A percentile compares a stretch with the other conserved stretches of the same genome.
These are phyloP conservation scores for Ichneumoninae sp. DNA, from an alignment of 2,888 invertebrate species.

Conservation along the genomic window DNA sequence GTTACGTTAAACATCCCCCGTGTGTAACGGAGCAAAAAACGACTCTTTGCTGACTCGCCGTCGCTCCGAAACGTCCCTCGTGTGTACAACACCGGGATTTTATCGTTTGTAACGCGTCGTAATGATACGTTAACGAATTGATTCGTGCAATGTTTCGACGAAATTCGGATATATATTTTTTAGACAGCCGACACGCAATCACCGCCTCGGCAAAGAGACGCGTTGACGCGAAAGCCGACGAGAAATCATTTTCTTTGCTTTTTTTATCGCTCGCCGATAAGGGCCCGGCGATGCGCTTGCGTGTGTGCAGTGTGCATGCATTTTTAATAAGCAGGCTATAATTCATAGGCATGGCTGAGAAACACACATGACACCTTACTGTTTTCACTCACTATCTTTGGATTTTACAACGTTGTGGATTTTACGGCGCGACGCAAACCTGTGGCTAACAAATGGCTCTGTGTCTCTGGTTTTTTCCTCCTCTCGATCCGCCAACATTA, in stretches of 20 bases:
- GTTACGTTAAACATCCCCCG: slow-evolving; percentile 66
- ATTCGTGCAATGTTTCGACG: background rate
- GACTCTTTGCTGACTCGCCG: slow-evolving; percentile 15
- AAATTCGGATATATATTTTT: slow-evolving; percentile 27
- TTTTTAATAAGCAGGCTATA: slow-evolving; percentile 80
- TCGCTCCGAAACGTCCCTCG: background rate
- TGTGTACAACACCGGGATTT: slow-evolving; percentile 5
- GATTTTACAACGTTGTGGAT: slow-evolving; percentile 79
- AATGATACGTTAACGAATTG: slow-evolving; percentile 23
- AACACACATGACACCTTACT: slow-evolving; percentile 76
- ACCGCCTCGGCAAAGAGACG: slow-evolving; percentile 63
- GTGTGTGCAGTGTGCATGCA: slow-evolving; percentile 72
- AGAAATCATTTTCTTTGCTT: slow-evolving; percentile 47
- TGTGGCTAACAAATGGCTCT: slow-evolving; percentile 83
- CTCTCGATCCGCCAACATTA: slow-evolving; percentile 72
- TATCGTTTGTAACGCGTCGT: slow-evolving; percentile 8
- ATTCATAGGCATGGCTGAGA: slow-evolving; percentile 75
- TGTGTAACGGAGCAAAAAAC: slow-evolving; percentile 50
- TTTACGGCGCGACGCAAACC: slow-evolving; percentile 82
- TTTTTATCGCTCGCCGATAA: slow-evolving; percentile 61
- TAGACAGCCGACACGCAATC: slow-evolving; percentile 40
- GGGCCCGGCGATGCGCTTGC: slow-evolving; percentile 68
- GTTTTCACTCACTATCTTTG: slow-evolving; percentile 73
- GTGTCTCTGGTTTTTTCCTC: slow-evolving; percentile 60
- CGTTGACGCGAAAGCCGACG: slow-evolving; percentile 58